Conservation (phyloP, 2,888 invertebrate species). For the Pachliopta kotzebuea region DNA sequence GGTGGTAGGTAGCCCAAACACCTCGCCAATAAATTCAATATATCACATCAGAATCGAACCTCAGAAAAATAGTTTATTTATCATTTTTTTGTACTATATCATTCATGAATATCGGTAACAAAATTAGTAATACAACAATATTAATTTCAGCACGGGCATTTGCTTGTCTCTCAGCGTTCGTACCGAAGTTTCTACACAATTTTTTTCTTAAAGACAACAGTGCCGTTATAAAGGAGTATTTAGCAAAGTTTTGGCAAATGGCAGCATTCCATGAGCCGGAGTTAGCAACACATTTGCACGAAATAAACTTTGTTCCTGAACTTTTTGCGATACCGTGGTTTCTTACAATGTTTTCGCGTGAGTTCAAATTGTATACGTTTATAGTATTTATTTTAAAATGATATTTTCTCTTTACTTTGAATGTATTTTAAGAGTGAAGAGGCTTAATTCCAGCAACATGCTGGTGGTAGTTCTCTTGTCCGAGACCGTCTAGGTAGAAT, state of each 20-base stretch:
- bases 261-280: slow-evolving; percentile 97
- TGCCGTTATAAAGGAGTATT: slow-evolving; percentile 96
- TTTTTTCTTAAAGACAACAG: slow-evolving; percentile 99
- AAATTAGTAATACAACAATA: background rate
- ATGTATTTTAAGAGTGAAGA: too few species aligned
- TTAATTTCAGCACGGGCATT: slow-evolving; percentile 91
- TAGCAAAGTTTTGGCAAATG: slow-evolving; percentile 97
- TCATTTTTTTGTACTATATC: background rate
- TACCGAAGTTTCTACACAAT: slow-evolving; percentile 97
- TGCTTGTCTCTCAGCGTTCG: slow-evolving; percentile 96
- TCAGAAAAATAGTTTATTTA: too few species aligned
- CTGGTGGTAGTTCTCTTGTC: too few species aligned
- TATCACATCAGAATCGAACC: too few species aligned
- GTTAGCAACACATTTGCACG: slow-evolving; percentile 93
- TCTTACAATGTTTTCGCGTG: slow-evolving; percentile 98
- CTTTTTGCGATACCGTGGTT: slow-evolving; percentile 99
- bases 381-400: too few species aligned
- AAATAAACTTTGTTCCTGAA: slow-evolving; percentile 97
- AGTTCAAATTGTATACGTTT: slow-evolving; percentile 60
- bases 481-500: too few species aligned
- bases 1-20: too few species aligned
- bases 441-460: too few species aligned
- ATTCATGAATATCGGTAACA: background rate
- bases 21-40: too few species aligned
- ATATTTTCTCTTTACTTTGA: too few species aligned